A percentile compares a stretch with the other conserved stretches of the same genome.
Evolutionary conservation across 2,888 invertebrate genomes (phyloP).

Genomic region (Sceliomorpha sp.): DNA sequence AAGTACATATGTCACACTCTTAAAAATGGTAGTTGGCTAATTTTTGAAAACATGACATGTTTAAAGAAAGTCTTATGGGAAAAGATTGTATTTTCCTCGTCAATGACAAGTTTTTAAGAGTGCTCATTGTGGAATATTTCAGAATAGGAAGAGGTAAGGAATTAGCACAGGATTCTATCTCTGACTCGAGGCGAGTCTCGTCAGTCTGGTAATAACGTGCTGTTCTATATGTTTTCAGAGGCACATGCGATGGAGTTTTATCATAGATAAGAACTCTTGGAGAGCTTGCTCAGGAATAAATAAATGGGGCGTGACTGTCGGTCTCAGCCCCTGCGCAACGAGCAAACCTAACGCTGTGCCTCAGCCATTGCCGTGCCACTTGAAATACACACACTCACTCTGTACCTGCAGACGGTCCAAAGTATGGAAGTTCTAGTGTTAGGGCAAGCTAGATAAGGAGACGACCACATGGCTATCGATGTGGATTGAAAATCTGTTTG

Average conservation of each 20-base stretch:
- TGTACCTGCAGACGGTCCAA: slow-evolving; percentile 79
- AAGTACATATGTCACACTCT: no score
- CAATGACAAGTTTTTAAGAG: no score
- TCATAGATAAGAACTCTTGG: slow-evolving; percentile 78
- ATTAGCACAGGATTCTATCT: slow-evolving; percentile 53
- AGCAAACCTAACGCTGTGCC: slow-evolving; percentile 78
- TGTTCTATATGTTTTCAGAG: slow-evolving; percentile 80
- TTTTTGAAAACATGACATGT: no score
- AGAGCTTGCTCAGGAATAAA: slow-evolving; percentile 77
- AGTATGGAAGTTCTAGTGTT: slow-evolving; percentile 77
- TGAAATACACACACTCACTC: slow-evolving; percentile 79
- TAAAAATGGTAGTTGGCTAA: slow-evolving; percentile 14
- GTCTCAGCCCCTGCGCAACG: slow-evolving; percentile 74
- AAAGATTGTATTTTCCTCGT: no score
- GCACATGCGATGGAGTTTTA: slow-evolving; percentile 80
- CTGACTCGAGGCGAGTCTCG: slow-evolving; percentile 69
- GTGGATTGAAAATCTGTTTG: slow-evolving; percentile 41
- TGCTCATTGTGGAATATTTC: slow-evolving; percentile 69
- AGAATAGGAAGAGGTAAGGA: slow-evolving; percentile 62
- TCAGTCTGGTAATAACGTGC: slow-evolving; percentile 80
- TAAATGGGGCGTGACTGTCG: slow-evolving; percentile 76
- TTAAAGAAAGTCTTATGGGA: no score
- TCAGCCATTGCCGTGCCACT: slow-evolving; percentile 76
- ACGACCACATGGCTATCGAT: slow-evolving; percentile 58
- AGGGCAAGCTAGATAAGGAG: slow-evolving; percentile 64